Evolutionary conservation across 2,113 vertebrate species (phyloP).

Genomic region (Heliornis fulica): DNA sequence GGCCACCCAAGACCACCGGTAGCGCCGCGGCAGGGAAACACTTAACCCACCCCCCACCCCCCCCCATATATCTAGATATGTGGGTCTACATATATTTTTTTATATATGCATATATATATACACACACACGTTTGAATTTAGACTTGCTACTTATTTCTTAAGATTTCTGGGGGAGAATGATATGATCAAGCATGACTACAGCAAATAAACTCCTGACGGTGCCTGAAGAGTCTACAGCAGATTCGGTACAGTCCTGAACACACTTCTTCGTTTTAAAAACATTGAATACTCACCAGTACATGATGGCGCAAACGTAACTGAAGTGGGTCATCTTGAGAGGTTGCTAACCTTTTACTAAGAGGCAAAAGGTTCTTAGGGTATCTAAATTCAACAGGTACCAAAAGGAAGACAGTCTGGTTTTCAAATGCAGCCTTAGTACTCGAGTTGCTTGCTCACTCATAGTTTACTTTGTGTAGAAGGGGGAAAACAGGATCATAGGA

Average conservation of each 20-base stretch:
- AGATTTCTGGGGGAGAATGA: not conserved
- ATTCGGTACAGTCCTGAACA: fast-evolving
- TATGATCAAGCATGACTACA: not conserved
- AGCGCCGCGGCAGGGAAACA: too few species aligned
- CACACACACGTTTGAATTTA: too few species aligned
- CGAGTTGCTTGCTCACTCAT: fast-evolving
- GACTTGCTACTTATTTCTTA: fast-evolving
- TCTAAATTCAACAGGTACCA: not conserved
- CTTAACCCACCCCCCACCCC: too few species aligned
- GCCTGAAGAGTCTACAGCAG: too few species aligned
- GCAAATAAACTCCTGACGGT: too few species aligned
- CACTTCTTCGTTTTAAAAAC: not conserved
- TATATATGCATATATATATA: too few species aligned
- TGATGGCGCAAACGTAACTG: too few species aligned
- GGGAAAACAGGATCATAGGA: not conserved
- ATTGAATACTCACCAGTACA: not conserved
- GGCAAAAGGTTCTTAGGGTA: not conserved
- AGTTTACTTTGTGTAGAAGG: fast-evolving
- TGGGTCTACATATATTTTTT: too few species aligned
- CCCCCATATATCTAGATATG: too few species aligned
- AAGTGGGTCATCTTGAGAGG: too few species aligned
- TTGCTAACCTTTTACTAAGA: fast-evolving
- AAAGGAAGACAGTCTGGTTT: fast-evolving
- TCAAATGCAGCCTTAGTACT: fast-evolving
- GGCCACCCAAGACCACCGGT: too few species aligned